Evolutionary conservation across 2,888 invertebrate species (phyloP).

Genomic region (Aphelenchoides bicaudatus): DNA sequence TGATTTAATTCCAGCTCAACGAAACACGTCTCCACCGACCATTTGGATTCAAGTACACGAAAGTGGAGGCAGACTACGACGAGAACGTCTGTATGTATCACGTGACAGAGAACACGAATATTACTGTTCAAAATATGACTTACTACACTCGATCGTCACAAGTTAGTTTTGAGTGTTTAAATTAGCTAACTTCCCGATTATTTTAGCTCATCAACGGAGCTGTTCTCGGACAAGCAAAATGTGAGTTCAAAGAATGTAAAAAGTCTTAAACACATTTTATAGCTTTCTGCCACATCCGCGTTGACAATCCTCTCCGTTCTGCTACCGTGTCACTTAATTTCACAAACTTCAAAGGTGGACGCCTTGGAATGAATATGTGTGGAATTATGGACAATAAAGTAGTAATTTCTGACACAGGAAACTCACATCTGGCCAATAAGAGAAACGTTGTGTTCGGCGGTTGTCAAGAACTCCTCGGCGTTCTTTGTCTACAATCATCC

Average conservation of each 20-base stretch:
- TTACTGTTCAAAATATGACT: constrained; percentile 20
- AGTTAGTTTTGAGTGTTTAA: no score
- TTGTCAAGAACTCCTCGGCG: constrained; percentile 21
- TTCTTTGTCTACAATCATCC: constrained; percentile 14
- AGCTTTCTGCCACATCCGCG: constrained; percentile 35
- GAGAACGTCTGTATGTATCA: constrained; percentile 19
- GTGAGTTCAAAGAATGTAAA: background rate
- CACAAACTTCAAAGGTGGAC: constrained; percentile 24
- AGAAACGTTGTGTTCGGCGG: constrained; percentile 36
- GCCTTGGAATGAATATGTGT: constrained; percentile 5
- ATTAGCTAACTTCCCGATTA: no score
- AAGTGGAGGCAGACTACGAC: constrained; percentile 23
- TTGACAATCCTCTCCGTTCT: constrained; percentile 27
- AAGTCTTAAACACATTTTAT: constrained; percentile 8
- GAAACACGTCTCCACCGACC: constrained; percentile 13
- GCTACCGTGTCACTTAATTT: constrained; percentile 27
- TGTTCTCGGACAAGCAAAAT: background rate
- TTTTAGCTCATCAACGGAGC: no score
- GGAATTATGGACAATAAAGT: constrained; percentile 18
- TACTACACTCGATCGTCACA: no score
- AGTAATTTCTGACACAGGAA: background rate
- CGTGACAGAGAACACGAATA: constrained; percentile 6
- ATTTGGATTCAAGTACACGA: constrained; percentile 22
- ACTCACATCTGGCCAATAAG: constrained; percentile 26
- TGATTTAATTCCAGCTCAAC: background rate